phyloP scores from a whole-genome alignment of 2,797 vertebrate genomes.

The Pangasius krempfi region DNA sequence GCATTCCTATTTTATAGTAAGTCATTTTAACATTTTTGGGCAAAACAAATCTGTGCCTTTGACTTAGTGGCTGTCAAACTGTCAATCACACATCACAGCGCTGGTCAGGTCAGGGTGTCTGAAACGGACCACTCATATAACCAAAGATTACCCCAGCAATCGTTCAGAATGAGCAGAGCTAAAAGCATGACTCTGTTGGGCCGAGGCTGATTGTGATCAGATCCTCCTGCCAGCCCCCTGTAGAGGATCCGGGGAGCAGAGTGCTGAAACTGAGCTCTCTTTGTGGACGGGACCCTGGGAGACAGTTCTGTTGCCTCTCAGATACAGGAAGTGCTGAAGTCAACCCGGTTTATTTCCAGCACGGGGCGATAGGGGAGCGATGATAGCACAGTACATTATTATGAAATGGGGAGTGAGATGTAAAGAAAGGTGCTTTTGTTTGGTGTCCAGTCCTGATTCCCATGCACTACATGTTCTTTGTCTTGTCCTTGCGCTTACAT shows the following conservation, averaged over 20 bases:
- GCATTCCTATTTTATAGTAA: background rate
- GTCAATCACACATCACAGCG: background rate
- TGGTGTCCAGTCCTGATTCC: background rate
- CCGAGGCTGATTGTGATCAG: slow-evolving; percentile 22
- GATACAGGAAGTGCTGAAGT: background rate
- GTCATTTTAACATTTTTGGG: background rate
- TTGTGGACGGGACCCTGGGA: background rate
- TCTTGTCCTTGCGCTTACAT: background rate
- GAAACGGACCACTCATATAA: background rate
- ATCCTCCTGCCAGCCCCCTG: slow-evolving; percentile 17
- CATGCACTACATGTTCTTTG: background rate
- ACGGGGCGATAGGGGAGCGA: slow-evolving; percentile 1
- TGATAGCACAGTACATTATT: slow-evolving; percentile 28
- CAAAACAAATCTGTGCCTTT: background rate
- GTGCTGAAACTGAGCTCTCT: slow-evolving; percentile 44
- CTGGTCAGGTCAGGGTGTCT: background rate
- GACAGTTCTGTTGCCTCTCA: background rate
- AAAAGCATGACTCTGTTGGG: background rate
- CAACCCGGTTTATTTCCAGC: slow-evolving; percentile 13
- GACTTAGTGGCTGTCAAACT: background rate
- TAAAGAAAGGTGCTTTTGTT: slow-evolving; percentile 19
- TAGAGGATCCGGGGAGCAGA: slow-evolving; percentile 23
- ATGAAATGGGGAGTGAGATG: slow-evolving; percentile 19
- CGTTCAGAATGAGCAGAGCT: background rate
- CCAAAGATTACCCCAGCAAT: too few species aligned